phyloP scores from a whole-genome alignment of 1,140 invertebrate genomes.

The Nephila pilipes region DNA sequence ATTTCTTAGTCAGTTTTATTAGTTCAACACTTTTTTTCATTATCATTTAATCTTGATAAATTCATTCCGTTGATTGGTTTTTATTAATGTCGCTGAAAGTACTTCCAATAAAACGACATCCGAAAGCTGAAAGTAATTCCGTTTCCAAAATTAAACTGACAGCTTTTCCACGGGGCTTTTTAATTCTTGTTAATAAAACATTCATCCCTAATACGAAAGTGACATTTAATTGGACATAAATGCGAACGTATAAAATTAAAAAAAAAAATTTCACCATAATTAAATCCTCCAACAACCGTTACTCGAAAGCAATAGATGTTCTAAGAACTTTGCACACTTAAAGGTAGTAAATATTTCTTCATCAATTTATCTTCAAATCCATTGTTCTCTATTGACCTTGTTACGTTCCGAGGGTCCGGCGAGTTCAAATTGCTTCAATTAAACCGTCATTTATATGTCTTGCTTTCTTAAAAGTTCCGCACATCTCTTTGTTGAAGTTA shows the following conservation, averaged over 20 bases:
- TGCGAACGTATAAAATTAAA: background rate
- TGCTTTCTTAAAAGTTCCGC: background rate
- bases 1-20: no score
- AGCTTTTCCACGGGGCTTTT: no score
- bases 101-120: no score
- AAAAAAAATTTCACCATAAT: background rate
- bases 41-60: no score
- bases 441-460: background rate
- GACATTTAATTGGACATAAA: background rate
- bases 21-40: no score
- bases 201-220: background rate
- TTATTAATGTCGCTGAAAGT: no score
- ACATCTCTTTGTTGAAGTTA: background rate
- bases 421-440: slow-evolving; percentile 41
- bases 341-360: background rate
- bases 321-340: background rate
- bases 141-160: no score
- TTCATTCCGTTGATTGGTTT: no score
- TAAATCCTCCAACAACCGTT: slow-evolving; percentile 24
- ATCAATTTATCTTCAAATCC: background rate
- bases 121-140: no score
- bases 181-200: background rate
- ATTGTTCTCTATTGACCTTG: background rate
- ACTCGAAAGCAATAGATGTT: background rate
- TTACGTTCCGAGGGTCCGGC: background rate